Evolutionary conservation across 2,797 vertebrate species (phyloP).

Genomic region (Mustela erminea): DNA sequence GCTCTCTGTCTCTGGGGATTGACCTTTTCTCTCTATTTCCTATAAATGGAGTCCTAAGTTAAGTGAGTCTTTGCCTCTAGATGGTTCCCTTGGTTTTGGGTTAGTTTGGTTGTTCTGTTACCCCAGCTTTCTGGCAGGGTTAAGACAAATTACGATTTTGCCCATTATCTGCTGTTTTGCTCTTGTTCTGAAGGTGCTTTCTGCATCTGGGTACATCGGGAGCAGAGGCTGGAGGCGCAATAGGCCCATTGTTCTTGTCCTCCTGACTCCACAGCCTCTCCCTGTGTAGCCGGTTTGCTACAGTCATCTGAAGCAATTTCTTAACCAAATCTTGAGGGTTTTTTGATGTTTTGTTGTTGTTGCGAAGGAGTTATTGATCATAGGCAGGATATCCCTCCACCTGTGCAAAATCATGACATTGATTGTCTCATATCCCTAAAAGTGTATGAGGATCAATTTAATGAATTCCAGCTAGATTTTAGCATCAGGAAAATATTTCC

Average conservation of each 20-base stretch:
- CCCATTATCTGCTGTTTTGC: fast-evolving
- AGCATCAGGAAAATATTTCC: background rate
- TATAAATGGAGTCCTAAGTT: background rate
- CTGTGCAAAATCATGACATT: background rate
- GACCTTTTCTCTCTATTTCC: background rate
- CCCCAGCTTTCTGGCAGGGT: background rate
- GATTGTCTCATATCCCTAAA: background rate
- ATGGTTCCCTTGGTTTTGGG: background rate
- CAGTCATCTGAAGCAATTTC: background rate
- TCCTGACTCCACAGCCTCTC: fast-evolving
- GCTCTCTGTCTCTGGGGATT: background rate
- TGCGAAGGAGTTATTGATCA: background rate
- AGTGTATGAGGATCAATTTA: background rate
- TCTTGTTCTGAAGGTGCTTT: background rate
- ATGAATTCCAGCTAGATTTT: background rate
- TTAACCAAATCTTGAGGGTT: background rate
- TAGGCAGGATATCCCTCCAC: background rate
- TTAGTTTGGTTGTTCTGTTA: background rate
- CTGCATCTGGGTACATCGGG: fast-evolving
- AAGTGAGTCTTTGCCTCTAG: background rate
- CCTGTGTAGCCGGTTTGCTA: background rate
- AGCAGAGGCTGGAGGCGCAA: background rate
- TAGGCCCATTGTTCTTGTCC: too few species aligned
- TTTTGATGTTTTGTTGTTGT: background rate
- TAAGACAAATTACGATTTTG: background rate